Base-by-base conservation (phyloP, 2,888 invertebrate species). In the Ichneumoninae sp. region DNA sequence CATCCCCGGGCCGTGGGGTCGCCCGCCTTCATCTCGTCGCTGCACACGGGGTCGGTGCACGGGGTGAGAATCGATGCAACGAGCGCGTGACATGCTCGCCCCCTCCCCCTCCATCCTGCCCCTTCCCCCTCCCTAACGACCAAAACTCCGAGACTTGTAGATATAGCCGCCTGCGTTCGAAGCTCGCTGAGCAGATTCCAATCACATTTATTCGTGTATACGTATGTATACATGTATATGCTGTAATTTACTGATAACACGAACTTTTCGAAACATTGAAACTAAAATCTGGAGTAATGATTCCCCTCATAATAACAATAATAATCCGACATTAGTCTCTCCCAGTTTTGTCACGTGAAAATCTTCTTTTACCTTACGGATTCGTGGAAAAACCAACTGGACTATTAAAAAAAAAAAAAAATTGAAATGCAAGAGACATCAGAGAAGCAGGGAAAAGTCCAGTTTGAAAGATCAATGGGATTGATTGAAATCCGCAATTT, bases 21-120 rank as follows among this genome's bases (percentile, higher is more conserved):
- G 57, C 50, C 70, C 66, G 71, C 81, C 83, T 83, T 83, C 83
- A 74, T 81, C 76, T 73, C 81, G 83, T 83, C 68, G 71, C 44
- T 44, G 66, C 50, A 81, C 73, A 76, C 80, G 54, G 50, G 47
- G 65, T 8, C 60, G 68, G 68, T 52, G 63, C 22, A 70, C 65
- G 52, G 81, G 77, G 73, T 78, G 77, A 73, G 69, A 84, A 84
- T 84, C 83, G 83, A 84, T 84, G 77, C 81, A 77, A 83, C 78
- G 36, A 65, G 22, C 40, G 76, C 71, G 84, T 85, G 84, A 85
- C 81, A 78, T 81, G 40, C 81, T 69, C 63, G 74, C 81, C 68
- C 22, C 65, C 10, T 10, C 10, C 19, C 60, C 13, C 26, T 6
- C 30, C 13, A 5, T 13, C 30, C 16, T n/a, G 7, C 57, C 26